Conservation (phyloP, 2,113 vertebrate genomes). For the Haemorhous mexicanus region DNA sequence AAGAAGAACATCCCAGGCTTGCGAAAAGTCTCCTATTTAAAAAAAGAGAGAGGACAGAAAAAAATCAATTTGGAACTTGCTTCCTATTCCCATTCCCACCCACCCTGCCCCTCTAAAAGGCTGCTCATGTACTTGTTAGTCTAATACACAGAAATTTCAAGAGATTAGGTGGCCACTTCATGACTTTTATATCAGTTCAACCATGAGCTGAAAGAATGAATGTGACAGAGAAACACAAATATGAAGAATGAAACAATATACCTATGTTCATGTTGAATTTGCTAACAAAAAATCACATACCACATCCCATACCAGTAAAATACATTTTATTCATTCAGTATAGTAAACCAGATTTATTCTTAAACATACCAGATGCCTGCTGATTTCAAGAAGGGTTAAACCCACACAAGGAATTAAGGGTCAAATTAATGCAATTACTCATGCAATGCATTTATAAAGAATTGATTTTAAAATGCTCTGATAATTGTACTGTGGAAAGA, state of each 20-base stretch:
- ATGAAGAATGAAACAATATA: neutral
- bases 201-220: neutral
- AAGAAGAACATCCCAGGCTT: slow-evolving; percentile 96
- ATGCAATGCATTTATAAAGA: neutral
- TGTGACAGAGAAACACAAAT: neutral
- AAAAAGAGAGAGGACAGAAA: neutral
- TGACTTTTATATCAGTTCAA: neutral
- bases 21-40: slow-evolving; percentile 89
- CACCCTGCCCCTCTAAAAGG: neutral
- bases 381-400: neutral
- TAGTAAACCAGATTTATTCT: neutral
- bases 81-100: neutral
- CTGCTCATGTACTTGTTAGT: neutral
- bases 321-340: neutral
- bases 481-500: neutral
- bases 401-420: neutral
- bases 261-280: neutral
- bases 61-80: neutral
- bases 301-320: neutral
- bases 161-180: neutral
- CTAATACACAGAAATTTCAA: neutral
- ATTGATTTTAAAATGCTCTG: neutral
- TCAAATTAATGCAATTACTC: neutral
- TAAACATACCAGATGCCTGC: neutral
- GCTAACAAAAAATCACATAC: neutral